Percentiles rank a stretch among this genome's conserved stretches.
phyloP scores from a whole-genome alignment of 2,888 invertebrate genomes.

The Yponomeuta sedellus region DNA sequence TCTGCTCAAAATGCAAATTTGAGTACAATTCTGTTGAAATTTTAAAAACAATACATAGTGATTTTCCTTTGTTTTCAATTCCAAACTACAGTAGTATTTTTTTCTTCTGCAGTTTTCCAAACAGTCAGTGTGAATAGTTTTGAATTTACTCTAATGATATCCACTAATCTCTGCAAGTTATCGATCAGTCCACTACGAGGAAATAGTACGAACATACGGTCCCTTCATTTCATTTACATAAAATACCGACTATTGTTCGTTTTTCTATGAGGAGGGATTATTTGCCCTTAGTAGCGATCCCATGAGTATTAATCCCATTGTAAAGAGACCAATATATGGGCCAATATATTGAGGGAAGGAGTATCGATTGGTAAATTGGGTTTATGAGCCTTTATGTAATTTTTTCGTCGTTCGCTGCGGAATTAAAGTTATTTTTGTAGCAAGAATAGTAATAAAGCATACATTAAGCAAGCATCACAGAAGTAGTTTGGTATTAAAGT shows the following conservation, averaged over 20 bases:
- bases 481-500: too few species aligned
- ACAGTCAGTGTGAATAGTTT: background rate
- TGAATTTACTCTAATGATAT: slow-evolving; percentile 28
- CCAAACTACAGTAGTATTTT: background rate
- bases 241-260: slow-evolving; percentile 60
- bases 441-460: too few species aligned
- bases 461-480: too few species aligned
- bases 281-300: slow-evolving; percentile 61
- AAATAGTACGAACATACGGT: slow-evolving; percentile 38
- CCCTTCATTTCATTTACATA: slow-evolving; percentile 71
- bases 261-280: slow-evolving; percentile 72
- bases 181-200: slow-evolving; percentile 41
- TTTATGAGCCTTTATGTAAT: background rate
- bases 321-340: slow-evolving; percentile 36
- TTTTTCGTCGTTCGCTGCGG: background rate
- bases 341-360: slow-evolving; percentile 32
- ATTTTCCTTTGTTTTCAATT: background rate
- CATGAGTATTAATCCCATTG: slow-evolving; percentile 56
- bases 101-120: background rate
- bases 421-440: too few species aligned
- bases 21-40: background rate
- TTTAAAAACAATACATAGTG: background rate
- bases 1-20: background rate
- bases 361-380: slow-evolving; percentile 26
- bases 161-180: slow-evolving; percentile 21